A percentile compares a stretch with the other conserved stretches of the same genome.
Conservation (phyloP, 64 coral and sea anemone species). For the Platygyra sinensis region DNA sequence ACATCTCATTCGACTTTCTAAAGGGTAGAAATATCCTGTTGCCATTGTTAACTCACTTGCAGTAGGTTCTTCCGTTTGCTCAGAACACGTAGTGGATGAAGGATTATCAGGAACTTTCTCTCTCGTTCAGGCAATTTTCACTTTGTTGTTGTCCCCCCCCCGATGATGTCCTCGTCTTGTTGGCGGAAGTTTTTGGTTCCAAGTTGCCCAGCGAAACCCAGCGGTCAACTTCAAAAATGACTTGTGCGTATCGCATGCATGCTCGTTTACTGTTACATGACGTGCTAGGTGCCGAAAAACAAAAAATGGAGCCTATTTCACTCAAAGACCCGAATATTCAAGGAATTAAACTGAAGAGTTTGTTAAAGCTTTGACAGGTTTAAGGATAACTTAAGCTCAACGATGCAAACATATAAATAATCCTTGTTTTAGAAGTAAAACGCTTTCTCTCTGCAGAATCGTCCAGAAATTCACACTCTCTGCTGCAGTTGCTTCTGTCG, state of each 20-base stretch:
- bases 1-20: background rate
- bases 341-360: conserved; percentile 54
- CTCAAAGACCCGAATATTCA: conserved; percentile 70
- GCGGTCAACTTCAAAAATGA: background rate
- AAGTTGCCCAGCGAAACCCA: too few relatives aligned
- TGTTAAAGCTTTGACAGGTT: conserved; percentile 50
- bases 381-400: conserved; percentile 46
- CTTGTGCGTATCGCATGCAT: background rate
- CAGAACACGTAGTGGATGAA: conserved; percentile 6
- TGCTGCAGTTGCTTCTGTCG: conserved; percentile 79
- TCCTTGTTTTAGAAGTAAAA: background rate
- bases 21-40: background rate
- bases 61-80: conserved; percentile 33
- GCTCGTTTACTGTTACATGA: conserved; percentile 24
- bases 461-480: conserved; percentile 86
- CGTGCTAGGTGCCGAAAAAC: background rate
- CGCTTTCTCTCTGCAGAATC: conserved; percentile 48
- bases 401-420: background rate
- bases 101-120: background rate
- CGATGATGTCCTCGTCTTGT: conserved; percentile 7
- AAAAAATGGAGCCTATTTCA: conserved; percentile 90
- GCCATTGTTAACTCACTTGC: conserved; percentile 13
- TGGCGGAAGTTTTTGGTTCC: background rate
- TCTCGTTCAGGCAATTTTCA: conserved; percentile 40
- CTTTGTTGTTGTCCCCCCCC: conserved; percentile 25